Base-by-base conservation (phyloP, 2,888 invertebrate genomes). In the Electrophaes corylata region DNA sequence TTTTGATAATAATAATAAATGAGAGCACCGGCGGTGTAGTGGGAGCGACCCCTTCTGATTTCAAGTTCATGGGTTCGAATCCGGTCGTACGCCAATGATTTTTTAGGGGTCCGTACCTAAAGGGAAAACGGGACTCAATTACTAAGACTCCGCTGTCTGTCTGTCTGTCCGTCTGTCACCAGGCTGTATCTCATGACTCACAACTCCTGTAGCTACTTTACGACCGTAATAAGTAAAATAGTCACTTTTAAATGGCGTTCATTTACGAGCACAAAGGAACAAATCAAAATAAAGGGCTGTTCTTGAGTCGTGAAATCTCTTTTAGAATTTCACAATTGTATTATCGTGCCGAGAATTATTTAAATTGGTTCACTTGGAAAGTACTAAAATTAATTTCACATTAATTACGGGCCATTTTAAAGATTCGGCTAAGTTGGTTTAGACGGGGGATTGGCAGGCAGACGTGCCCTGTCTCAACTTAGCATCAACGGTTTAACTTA, bases 251-350 rank as follows among this genome's bases (percentile, higher is more conserved):
- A 84, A 82, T 75, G 77, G 74, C 75, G 73, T 80, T 81, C 77
- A 83, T 83, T 84, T 78, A 68, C 62, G 64, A 71, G 81, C 81
- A 85, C 83, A 85, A 85, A 83, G 73, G 69, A 71, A 79, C 76
- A 80, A 84, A 83, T 82, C 84, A 83, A 84, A 86, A 80, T 76
- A 76, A 81, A 79, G 75, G 76, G 75, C 72, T 76, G 72, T 72
- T 73, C 72, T 67, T 60, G 71, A 81, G 49, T 49, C 72, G 75
- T 62, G 56, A 64, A 71, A 79, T 75, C 73, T 74, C 70, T 76
- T 76, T 74, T 70, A 58, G 51, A 60, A 57, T 57, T 63, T 63
- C 48, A 44, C 48, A 59, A 63, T 65, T 62, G 62, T 60, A 63
- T 47, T 50, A 53, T 53, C 40, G 39, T 47, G 47, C 50, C 48